These are phyloP conservation scores for Grallaria varia DNA, from an alignment of 2,113 vertebrate species.

Conservation along the genomic window DNA sequence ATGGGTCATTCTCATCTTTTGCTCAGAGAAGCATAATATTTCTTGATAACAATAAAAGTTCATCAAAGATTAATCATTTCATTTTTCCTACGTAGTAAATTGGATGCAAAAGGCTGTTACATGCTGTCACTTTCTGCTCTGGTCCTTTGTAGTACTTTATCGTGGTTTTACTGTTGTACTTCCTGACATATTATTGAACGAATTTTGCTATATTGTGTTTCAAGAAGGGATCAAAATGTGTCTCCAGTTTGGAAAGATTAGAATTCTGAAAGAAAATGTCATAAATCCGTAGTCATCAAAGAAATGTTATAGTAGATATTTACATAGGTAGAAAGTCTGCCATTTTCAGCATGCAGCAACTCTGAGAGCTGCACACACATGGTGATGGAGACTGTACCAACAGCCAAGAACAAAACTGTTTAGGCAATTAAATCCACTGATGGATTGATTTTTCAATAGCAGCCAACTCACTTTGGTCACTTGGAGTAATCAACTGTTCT, in stretches of 20 bases:
- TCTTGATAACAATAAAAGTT: neutral
- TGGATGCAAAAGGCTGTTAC: neutral
- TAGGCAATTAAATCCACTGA: neutral
- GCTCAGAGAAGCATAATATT: neutral
- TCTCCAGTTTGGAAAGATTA: neutral
- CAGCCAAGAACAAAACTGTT: neutral
- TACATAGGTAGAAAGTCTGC: neutral
- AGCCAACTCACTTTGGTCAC: neutral
- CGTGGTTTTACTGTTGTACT: neutral
- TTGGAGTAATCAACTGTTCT: neutral
- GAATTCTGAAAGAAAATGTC: neutral
- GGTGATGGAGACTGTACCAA: neutral
- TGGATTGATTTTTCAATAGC: neutral
- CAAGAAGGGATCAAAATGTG: neutral
- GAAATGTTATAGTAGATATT: neutral
- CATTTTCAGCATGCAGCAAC: neutral
- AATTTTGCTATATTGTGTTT: neutral
- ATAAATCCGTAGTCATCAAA: neutral
- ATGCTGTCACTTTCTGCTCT: neutral
- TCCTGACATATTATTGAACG: neutral
- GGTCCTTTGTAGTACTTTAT: neutral
- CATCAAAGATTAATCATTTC: neutral
- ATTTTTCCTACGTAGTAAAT: neutral
- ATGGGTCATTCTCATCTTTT: neutral
- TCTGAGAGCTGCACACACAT: accelerated